Percentiles rank a stretch among this genome's conserved stretches.
Conservation (phyloP, 2,113 vertebrate species). For the Myotis lucifugus region DNA sequence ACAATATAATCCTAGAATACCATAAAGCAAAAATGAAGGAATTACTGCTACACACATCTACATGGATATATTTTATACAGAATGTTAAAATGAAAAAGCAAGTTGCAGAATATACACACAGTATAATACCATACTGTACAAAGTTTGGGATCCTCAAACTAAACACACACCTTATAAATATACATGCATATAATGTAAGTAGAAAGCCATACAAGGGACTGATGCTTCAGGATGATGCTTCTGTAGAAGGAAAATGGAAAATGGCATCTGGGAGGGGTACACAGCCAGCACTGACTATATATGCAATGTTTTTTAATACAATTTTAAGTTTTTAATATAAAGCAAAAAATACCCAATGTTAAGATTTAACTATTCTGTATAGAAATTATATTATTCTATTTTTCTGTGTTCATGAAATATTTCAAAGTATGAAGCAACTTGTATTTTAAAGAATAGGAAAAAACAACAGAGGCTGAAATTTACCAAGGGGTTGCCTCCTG, state of each 20-base stretch:
- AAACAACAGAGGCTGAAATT: neutral
- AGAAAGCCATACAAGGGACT: neutral
- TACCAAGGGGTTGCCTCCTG: neutral
- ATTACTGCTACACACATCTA: neutral
- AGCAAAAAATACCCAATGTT: neutral
- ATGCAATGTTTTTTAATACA: neutral
- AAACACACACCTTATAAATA: neutral
- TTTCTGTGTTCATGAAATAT: neutral
- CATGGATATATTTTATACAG: neutral
- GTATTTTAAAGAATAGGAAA: neutral
- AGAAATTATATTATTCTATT: neutral
- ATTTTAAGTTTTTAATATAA: neutral
- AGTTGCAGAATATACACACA: neutral
- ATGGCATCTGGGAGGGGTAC: neutral
- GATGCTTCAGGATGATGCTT: neutral
- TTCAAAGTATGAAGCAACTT: neutral
- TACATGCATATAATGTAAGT: accelerated
- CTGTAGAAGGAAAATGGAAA: neutral
- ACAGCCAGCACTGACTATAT: neutral
- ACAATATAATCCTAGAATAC: neutral
- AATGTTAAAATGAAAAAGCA: neutral
- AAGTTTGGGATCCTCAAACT: neutral
- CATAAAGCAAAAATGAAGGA: neutral
- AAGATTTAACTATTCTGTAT: neutral
- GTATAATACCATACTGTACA: neutral